A percentile compares a stretch with the other conserved stretches of the same genome.
Evolutionary conservation across 2,797 vertebrate genomes (phyloP).

Genomic region (Hippoglossus hippoglossus): DNA sequence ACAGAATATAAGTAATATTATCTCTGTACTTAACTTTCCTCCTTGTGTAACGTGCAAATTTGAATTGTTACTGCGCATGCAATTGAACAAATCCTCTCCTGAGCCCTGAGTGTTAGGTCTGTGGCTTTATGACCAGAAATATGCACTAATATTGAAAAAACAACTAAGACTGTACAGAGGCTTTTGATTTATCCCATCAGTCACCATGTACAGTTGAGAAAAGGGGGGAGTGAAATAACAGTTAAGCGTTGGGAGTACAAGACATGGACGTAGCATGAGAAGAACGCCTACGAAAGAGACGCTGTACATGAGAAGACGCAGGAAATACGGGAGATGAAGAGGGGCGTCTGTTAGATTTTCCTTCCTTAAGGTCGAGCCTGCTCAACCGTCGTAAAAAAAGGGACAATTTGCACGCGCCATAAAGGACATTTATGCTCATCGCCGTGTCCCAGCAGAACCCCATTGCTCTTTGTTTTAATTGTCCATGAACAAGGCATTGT

Average conservation of each 20-base stretch:
- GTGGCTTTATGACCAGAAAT: no score
- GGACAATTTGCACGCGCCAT: conserved; percentile 79
- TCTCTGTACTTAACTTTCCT: no score
- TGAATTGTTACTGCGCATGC: no score
- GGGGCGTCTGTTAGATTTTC: conserved; percentile 41
- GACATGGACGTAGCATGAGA: conserved; percentile 2
- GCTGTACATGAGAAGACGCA: conserved; percentile 36
- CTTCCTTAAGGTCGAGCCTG: conserved; percentile 69
- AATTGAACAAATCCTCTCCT: no score
- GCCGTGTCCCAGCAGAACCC: conserved; percentile 71
- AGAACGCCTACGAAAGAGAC: conserved; percentile 27
- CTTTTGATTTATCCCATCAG: conserved; percentile 34
- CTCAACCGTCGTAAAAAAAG: conserved; percentile 57
- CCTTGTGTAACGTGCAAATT: no score
- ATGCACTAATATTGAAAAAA: neutral
- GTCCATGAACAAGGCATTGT: conserved; percentile 81
- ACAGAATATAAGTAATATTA: no score
- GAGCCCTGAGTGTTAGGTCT: no score
- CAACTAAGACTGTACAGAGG: conserved; percentile 5
- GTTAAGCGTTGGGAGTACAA: conserved; percentile 12
- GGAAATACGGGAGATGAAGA: conserved; percentile 45
- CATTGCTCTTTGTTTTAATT: conserved; percentile 83
- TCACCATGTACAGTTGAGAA: conserved; percentile 24
- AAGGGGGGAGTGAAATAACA: neutral
- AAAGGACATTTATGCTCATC: conserved; percentile 79